phyloP scores from a whole-genome alignment of 2,113 vertebrate species.

The Nannospalax galili region DNA sequence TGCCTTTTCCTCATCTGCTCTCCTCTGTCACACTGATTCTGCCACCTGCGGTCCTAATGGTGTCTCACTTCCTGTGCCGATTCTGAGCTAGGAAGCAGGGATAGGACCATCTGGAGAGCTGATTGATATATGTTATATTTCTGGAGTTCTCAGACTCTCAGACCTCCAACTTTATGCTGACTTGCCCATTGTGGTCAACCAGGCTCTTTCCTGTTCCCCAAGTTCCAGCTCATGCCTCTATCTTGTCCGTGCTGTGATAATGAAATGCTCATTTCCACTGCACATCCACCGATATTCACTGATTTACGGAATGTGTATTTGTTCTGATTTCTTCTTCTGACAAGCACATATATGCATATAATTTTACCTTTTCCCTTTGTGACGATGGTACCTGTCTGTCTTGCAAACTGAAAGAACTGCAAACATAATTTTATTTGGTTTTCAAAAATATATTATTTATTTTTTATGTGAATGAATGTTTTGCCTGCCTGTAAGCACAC shows the following conservation, averaged over 20 bases:
- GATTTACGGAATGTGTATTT: background rate
- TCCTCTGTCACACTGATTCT: background rate
- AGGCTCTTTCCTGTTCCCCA: background rate
- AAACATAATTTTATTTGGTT: too few species aligned
- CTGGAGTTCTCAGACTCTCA: conserved; percentile 12
- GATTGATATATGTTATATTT: conserved; percentile 45
- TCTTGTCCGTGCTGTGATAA: background rate
- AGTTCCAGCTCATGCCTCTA: background rate
- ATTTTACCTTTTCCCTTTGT: background rate
- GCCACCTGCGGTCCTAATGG: background rate
- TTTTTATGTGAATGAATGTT: too few species aligned
- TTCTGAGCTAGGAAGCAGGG: conserved; percentile 27
- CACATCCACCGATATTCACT: background rate
- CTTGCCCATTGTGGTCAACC: background rate
- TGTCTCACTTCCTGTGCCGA: conserved; percentile 49
- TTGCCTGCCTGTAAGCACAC: too few species aligned
- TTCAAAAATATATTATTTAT: too few species aligned
- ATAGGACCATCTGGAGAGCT: background rate
- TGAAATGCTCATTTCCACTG: background rate
- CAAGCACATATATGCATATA: background rate
- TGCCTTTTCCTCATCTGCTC: background rate
- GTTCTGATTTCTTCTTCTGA: background rate
- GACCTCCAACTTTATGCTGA: background rate
- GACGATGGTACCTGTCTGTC: background rate
- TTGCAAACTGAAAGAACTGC: background rate